A percentile compares a stretch with the other conserved stretches of the same genome.
Conservation (phyloP, 2,888 invertebrate genomes). For the Heliconius aoede region DNA sequence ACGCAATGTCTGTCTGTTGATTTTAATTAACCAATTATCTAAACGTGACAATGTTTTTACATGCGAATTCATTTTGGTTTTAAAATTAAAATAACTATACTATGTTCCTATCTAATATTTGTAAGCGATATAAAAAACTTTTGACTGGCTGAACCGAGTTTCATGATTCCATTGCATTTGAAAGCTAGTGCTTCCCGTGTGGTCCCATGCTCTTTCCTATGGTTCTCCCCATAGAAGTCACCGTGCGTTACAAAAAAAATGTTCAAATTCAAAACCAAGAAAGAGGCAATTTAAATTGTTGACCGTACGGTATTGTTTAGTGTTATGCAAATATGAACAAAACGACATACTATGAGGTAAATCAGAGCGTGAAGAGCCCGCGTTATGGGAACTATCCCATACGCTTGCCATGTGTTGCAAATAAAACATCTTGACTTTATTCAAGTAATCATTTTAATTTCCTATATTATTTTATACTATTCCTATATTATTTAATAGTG, state of each 20-base stretch:
- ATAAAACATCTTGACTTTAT: conserved; percentile 21
- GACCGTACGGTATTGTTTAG: neutral
- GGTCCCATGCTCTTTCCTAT: too few relatives aligned
- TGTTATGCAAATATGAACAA: conserved; percentile 13
- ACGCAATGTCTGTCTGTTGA: neutral
- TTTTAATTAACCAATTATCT: neutral
- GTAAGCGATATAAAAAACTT: too few relatives aligned
- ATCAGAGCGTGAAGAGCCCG: conserved; percentile 39
- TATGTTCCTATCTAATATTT: too few relatives aligned
- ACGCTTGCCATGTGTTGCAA: conserved; percentile 34
- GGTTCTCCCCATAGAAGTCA: neutral
- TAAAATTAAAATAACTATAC: too few relatives aligned
- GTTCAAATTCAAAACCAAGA: neutral
- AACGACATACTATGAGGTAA: conserved; percentile 9
- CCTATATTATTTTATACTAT: too few relatives aligned
- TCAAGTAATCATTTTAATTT: neutral
- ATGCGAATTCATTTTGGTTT: neutral
- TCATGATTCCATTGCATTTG: too few relatives aligned
- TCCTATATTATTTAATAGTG: too few relatives aligned
- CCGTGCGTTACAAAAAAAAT: neutral
- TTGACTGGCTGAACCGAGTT: too few relatives aligned
- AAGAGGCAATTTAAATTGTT: neutral
- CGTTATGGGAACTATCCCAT: conserved; percentile 32
- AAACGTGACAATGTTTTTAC: neutral
- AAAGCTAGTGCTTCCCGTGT: too few relatives aligned